Percentiles rank a stretch among this genome's conserved stretches.
These are phyloP conservation scores for Amphilophus citrinellus DNA, from an alignment of 2,113 vertebrate species.

Conservation along the genomic window DNA sequence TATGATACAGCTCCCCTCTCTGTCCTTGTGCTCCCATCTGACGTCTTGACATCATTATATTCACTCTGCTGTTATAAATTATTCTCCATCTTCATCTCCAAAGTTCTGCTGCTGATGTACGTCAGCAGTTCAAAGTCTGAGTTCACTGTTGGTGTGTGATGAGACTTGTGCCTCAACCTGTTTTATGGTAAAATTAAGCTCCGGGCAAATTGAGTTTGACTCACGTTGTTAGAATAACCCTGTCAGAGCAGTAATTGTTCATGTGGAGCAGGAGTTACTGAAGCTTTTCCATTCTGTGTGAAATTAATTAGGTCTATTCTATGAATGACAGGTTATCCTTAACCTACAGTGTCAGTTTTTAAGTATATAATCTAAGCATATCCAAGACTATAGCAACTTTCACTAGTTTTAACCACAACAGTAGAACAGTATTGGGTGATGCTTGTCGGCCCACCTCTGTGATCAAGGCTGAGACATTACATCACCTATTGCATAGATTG, in stretches of 20 bases:
- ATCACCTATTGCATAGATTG: neutral
- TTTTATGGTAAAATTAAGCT: neutral
- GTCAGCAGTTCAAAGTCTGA: conserved; percentile 7
- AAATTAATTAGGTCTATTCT: conserved; percentile 38
- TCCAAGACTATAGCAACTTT: neutral
- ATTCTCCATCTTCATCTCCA: neutral
- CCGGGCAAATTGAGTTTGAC: conserved; percentile 10
- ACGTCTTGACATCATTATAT: conserved; percentile 39
- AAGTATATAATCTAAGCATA: neutral
- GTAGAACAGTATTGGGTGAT: neutral
- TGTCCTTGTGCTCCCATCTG: conserved; percentile 14
- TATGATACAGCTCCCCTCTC: conserved; percentile 11
- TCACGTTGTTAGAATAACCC: conserved; percentile 27
- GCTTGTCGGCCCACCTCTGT: neutral
- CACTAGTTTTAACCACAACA: neutral
- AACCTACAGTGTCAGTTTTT: neutral
- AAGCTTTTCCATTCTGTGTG: neutral
- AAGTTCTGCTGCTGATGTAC: conserved; percentile 9
- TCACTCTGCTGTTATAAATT: neutral
- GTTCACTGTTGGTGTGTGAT: neutral
- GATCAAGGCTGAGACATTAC: neutral
- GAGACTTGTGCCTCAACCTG: neutral
- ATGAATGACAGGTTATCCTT: conserved; percentile 29
- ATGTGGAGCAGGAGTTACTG: neutral
- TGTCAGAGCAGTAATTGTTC: conserved; percentile 16